phyloP scores from a whole-genome alignment of 2,113 vertebrate genomes.

The Anas platyrhynchos region DNA sequence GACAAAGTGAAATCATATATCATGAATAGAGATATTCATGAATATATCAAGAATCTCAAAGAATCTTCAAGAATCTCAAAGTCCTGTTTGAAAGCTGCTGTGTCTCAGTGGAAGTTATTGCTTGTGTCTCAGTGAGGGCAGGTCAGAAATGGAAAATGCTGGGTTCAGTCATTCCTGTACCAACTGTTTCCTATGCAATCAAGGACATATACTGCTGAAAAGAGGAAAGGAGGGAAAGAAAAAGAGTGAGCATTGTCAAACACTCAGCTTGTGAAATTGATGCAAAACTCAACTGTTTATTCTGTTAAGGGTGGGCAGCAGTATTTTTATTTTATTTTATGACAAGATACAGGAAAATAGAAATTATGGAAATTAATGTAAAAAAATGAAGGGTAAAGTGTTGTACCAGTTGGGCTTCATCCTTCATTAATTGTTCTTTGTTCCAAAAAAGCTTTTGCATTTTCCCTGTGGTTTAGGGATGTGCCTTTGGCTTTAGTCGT shows the following conservation, averaged over 20 bases:
- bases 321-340: neutral
- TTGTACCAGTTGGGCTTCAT: neutral
- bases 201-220: neutral
- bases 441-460: neutral
- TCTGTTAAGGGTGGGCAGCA: neutral
- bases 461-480: neutral
- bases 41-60: too few species aligned
- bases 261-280: neutral
- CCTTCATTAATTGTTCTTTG: neutral
- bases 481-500: neutral
- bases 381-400: neutral
- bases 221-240: neutral
- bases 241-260: accelerated
- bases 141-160: neutral
- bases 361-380: neutral
- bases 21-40: neutral
- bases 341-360: neutral
- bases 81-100: neutral
- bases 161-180: accelerated
- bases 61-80: neutral
- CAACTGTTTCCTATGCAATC: accelerated
- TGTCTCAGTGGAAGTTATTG: neutral
- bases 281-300: accelerated
- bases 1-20: neutral
- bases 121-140: neutral